These are phyloP conservation scores for Tolmerus cingulatus DNA, from an alignment of 2,888 invertebrate genomes.

Conservation along the genomic window DNA sequence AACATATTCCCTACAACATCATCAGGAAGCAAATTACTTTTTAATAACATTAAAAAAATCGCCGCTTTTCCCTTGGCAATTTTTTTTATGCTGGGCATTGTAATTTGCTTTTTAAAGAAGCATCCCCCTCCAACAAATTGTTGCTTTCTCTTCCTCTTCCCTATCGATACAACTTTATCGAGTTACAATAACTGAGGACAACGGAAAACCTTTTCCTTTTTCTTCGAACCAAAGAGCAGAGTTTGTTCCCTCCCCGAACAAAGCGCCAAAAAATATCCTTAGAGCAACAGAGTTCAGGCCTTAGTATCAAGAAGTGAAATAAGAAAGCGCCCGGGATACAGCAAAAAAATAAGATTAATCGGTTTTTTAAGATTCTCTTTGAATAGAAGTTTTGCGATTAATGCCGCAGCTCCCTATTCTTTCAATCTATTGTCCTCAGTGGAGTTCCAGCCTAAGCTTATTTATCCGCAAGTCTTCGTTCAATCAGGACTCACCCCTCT, in stretches of 20 bases:
- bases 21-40: constrained; percentile 35
- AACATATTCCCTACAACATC: not conserved
- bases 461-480: not conserved
- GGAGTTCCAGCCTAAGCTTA: not conserved
- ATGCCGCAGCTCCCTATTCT: not conserved
- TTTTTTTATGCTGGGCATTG: not conserved
- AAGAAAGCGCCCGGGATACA: not conserved
- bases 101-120: not conserved
- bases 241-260: not conserved
- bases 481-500: not conserved
- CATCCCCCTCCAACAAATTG: constrained; percentile 1
- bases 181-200: constrained; percentile 28
- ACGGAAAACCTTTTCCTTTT: not conserved
- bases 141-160: not conserved
- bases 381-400: constrained; percentile 34
- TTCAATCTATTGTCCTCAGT: constrained; percentile 14
- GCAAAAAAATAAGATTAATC: constrained; percentile 34
- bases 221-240: not conserved
- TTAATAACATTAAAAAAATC: constrained; percentile 38
- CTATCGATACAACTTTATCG: constrained; percentile 38
- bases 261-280: not conserved
- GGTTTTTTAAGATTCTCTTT: constrained; percentile 36
- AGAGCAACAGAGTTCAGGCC: not conserved
- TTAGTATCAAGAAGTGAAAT: not conserved
- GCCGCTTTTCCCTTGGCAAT: not conserved